Evolutionary conservation across 2,888 invertebrate species (phyloP).

Genomic region (Podabrus alpinus): DNA sequence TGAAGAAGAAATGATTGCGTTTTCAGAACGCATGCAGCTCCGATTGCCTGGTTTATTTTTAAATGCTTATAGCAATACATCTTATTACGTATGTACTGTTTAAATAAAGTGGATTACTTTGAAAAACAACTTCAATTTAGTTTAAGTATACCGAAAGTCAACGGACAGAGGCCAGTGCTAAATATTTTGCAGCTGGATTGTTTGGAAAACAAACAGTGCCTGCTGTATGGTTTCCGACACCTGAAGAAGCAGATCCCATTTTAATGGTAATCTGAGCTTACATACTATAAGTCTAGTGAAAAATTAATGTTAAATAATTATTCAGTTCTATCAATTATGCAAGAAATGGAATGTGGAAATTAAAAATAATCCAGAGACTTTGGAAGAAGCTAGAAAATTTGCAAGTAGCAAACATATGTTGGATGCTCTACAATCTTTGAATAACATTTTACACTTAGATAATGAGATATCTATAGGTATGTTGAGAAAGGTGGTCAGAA

Average conservation of each 20-base stretch:
- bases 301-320: neutral
- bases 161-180: conserved; percentile 75
- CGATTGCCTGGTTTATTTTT: conserved; percentile 70
- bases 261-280: conserved; percentile 46
- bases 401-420: conserved; percentile 53
- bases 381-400: conserved; percentile 44
- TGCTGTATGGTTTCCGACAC: conserved; percentile 67
- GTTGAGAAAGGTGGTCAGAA: neutral
- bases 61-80: conserved; percentile 57
- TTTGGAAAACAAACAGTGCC: conserved; percentile 69
- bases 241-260: conserved; percentile 59
- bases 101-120: neutral
- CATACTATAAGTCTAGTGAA: neutral
- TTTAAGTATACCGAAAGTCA: conserved; percentile 80
- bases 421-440: conserved; percentile 62
- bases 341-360: conserved; percentile 48
- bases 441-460: conserved; percentile 64
- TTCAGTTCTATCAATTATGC: conserved; percentile 54
- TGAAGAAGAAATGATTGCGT: conserved; percentile 71
- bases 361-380: conserved; percentile 45
- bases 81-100: conserved; percentile 4
- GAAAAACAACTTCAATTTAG: conserved; percentile 55
- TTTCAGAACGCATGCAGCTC: conserved; percentile 76
- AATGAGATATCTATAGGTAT: conserved; percentile 40
- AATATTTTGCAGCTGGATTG: conserved; percentile 73